Percentiles rank a stretch among this genome's conserved stretches.
These are phyloP conservation scores for Antedon mediterranea DNA, from an alignment of 53 echinoderm and acorn worm genomes.

Conservation along the genomic window DNA sequence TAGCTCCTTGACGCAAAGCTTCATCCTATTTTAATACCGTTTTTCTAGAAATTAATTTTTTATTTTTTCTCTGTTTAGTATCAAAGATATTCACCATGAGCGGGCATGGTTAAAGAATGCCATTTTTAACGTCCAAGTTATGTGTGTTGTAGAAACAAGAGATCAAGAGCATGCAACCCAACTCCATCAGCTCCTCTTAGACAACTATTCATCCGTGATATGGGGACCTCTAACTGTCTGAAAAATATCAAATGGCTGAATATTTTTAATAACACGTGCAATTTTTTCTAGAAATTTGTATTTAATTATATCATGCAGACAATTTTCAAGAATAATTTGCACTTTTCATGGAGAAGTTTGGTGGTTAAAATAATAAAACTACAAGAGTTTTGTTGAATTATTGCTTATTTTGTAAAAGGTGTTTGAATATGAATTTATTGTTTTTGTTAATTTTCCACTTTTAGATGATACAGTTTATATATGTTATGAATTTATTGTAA, in stretches of 20 bases:
- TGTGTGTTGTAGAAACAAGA: slow-evolving; percentile 85
- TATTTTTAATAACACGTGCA: not conserved
- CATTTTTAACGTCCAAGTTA: slow-evolving; percentile 95
- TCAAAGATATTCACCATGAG: slow-evolving; percentile 93
- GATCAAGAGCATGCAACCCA: slow-evolving; percentile 54
- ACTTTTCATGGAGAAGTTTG: too few relatives aligned
- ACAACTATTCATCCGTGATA: slow-evolving; percentile 56
- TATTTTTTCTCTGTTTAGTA: slow-evolving; percentile 30
- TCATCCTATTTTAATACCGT: not conserved
- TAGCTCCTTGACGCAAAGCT: too few relatives aligned
- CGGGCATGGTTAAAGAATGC: slow-evolving; percentile 92
- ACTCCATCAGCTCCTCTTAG: slow-evolving; percentile 35
- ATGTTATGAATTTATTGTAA: too few relatives aligned
- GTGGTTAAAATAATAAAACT: too few relatives aligned
- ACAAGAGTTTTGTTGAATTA: too few relatives aligned
- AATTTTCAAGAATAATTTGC: too few relatives aligned
- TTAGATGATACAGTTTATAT: too few relatives aligned
- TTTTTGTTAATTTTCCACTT: too few relatives aligned
- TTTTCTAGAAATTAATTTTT: not conserved
- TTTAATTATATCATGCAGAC: not conserved
- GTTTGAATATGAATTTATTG: too few relatives aligned
- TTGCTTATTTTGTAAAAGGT: too few relatives aligned
- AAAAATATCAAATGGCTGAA: not conserved
- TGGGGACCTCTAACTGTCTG: slow-evolving; percentile 42
- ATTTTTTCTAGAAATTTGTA: too few relatives aligned